Conservation (phyloP, 2,888 invertebrate genomes). For the Lucinisca nassula region DNA sequence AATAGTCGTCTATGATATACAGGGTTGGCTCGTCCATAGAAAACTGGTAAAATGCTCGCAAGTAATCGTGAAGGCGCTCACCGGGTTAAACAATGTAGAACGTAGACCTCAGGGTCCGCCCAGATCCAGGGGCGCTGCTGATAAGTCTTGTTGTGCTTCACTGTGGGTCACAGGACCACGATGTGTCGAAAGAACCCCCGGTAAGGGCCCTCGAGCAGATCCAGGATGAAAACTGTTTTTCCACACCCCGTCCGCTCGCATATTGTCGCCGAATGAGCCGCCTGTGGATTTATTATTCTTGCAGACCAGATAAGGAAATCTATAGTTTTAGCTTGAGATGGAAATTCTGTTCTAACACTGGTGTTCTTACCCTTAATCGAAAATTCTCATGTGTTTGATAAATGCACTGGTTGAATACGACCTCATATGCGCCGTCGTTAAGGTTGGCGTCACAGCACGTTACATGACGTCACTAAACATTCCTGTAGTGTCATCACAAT, state of each 20-base stretch:
- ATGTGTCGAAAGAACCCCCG: constrained; percentile 37
- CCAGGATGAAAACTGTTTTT: constrained; percentile 31
- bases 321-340: no score
- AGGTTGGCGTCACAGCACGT: no score
- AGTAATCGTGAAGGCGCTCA: constrained; percentile 33
- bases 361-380: no score
- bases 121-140: background rate
- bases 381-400: no score
- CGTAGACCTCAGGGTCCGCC: background rate
- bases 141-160: constrained; percentile 30
- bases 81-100: constrained; percentile 30
- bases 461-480: no score
- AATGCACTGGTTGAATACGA: no score
- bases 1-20: constrained; percentile 3
- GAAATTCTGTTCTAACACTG: no score
- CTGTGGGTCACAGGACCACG: constrained; percentile 37
- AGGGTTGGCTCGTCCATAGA: constrained; percentile 25
- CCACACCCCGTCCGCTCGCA: constrained; percentile 46
- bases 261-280: constrained; percentile 15
- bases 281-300: no score
- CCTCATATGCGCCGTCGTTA: no score
- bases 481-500: no score
- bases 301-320: no score
- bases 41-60: constrained; percentile 25
- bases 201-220: constrained; percentile 32